Percentiles rank a stretch among this genome's conserved stretches.
These are phyloP conservation scores for Platyscapa corneri DNA, from an alignment of 1,140 invertebrate genomes.

Conservation along the genomic window DNA sequence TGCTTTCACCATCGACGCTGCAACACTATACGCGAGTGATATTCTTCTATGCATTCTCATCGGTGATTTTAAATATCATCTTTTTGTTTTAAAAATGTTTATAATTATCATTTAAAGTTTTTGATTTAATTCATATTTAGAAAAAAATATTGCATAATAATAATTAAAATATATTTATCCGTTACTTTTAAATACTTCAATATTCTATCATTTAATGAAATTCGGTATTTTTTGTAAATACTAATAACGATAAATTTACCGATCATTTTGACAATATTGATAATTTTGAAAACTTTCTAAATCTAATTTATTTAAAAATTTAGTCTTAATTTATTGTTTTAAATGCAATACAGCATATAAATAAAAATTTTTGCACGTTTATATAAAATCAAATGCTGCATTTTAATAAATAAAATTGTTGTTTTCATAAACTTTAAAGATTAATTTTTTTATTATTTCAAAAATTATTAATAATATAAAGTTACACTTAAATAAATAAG, in stretches of 20 bases:
- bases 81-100: slow-evolving; percentile 1
- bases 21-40: slow-evolving; percentile 67
- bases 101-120: neutral
- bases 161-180: slow-evolving; percentile 10
- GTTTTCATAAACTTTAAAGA: neutral
- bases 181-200: neutral
- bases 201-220: neutral
- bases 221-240: neutral
- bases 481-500: neutral
- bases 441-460: neutral
- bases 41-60: slow-evolving; percentile 69
- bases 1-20: slow-evolving; percentile 67
- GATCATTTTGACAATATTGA: neutral
- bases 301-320: neutral
- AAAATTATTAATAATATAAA: slow-evolving; percentile 20
- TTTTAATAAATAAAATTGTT: neutral
- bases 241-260: neutral
- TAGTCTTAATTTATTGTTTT: neutral
- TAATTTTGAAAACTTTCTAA: neutral
- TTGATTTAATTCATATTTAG: slow-evolving; percentile 35
- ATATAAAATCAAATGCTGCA: neutral
- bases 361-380: neutral
- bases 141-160: slow-evolving; percentile 30
- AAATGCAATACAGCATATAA: neutral
- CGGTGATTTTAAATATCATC: slow-evolving; percentile 55